A percentile compares a stretch with the other conserved stretches of the same genome.
Evolutionary conservation across 2,888 invertebrate genomes (phyloP).

Genomic region (Phyto melanocephala): DNA sequence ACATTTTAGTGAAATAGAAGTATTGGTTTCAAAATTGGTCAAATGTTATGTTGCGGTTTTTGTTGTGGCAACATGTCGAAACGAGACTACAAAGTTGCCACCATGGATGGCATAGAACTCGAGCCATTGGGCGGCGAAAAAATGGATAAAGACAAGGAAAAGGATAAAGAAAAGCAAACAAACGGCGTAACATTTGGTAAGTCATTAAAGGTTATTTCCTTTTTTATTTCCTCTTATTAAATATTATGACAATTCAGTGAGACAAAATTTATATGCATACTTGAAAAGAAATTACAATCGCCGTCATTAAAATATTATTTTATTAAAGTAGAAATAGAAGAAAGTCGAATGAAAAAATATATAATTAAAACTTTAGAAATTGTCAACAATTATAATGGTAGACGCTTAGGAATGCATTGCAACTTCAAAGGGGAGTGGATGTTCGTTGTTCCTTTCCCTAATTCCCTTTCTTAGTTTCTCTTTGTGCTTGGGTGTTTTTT

Average conservation of each 20-base stretch:
- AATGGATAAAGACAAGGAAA: conserved; percentile 74
- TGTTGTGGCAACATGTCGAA: conserved; percentile 79
- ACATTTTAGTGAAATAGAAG: conserved; percentile 13
- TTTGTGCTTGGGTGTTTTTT: neutral
- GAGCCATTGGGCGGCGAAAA: conserved; percentile 78
- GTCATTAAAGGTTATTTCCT: conserved; percentile 56
- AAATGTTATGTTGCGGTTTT: conserved; percentile 79
- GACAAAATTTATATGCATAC: neutral
- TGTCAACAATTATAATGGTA: conserved; percentile 3
- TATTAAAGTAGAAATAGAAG: neutral
- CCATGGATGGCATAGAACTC: conserved; percentile 78
- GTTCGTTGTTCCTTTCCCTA: neutral
- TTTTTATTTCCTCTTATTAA: neutral
- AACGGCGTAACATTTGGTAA: conserved; percentile 78
- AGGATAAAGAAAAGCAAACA: conserved; percentile 74
- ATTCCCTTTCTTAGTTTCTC: neutral
- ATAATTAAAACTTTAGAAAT: conserved; percentile 24
- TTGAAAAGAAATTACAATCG: conserved; percentile 14
- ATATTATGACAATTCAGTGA: neutral
- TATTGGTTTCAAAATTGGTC: conserved; percentile 71
- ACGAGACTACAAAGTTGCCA: conserved; percentile 78
- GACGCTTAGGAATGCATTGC: neutral
- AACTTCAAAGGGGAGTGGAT: conserved; percentile 17
- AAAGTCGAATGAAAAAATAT: neutral
- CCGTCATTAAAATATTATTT: conserved; percentile 23